Percentiles rank a stretch among this genome's conserved stretches.
These are phyloP conservation scores for Pediacus dermestoides DNA, from an alignment of 2,888 invertebrate species.

Conservation along the genomic window DNA sequence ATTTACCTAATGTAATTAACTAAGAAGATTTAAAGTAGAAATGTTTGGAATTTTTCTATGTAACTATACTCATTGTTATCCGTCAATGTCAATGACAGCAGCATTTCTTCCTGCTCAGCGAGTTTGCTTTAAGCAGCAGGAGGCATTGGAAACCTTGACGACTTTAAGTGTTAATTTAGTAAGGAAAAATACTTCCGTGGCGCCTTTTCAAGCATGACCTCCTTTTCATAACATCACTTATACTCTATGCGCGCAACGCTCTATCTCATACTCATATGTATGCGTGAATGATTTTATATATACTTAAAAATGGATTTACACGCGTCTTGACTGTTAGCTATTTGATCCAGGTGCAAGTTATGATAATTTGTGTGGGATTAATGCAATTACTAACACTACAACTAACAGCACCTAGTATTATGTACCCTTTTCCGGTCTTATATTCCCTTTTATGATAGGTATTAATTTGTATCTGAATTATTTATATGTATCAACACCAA, in stretches of 20 bases:
- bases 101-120: slow-evolving; percentile 28
- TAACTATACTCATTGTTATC: slow-evolving; percentile 23
- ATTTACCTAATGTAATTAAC: slow-evolving; percentile 22
- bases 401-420: too few species aligned
- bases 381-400: too few species aligned
- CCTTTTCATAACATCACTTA: too few species aligned
- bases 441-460: too few species aligned
- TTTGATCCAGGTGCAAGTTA: too few species aligned
- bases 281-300: slow-evolving; percentile 2
- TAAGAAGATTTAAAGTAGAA: slow-evolving; percentile 18
- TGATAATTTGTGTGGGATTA: too few species aligned
- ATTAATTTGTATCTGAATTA: too few species aligned
- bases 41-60: slow-evolving; percentile 15
- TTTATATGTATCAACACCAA: too few species aligned
- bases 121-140: slow-evolving; percentile 19
- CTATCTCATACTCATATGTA: neutral
- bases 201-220: slow-evolving; percentile 34
- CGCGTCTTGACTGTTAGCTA: too few species aligned
- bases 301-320: too few species aligned
- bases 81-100: slow-evolving; percentile 31
- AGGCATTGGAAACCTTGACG: slow-evolving; percentile 28
- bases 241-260: too few species aligned
- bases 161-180: slow-evolving; percentile 28
- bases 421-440: too few species aligned
- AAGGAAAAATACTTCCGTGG: slow-evolving; percentile 34